Base-by-base conservation (phyloP, 2,888 invertebrate genomes). In the Dichetophora obliterata region DNA sequence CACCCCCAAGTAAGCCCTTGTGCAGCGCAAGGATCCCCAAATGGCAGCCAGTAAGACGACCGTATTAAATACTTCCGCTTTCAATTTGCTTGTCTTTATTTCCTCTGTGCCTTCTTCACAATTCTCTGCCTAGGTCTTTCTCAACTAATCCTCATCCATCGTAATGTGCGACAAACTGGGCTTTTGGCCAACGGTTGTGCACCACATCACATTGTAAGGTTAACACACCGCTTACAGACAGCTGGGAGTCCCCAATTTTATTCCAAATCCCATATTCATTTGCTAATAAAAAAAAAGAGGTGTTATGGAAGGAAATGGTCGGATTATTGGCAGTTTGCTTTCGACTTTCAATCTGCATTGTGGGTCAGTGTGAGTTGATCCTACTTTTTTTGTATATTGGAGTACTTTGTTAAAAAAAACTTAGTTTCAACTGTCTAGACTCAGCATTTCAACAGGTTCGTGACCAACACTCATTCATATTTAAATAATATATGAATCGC, bases 141-240 rank as follows among this genome's bases (percentile, higher is more conserved):
- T 5, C 68, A 16, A 22, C 22, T 69, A 69, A 69, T 69, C 68
- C 52, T 22, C 27, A 27, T 31, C 37, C 22, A 37, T 71, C 57
- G 52, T 54, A 70, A 57, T 54, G 54, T 31, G 70, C 27, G 54
- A 54, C 70, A 54, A 70, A n/a, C 70, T n/a, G 52, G 70, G 54
- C 31, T 54, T 52, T n/a, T 52, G 22, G 70, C 31, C 52, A 37
- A n/a, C 69, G 50, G 31, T 16, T 54, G 69, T n/a, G 52, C 14
- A 27, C 50, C 50, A 11, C 1, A 66, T 8, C 19, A 22, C 31
- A 66, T 22, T 66, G 37, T 66, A 34, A 37, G 37, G 37, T 22
- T 19, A 66, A 66, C 66, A 66, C 22, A 31, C 66, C 43, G 43
- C 31, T 22, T 19, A 34, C 66, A 66, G 66, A 22, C 66, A 66